A percentile compares a stretch with the other conserved stretches of the same genome.
Conservation (phyloP, 2,888 invertebrate genomes). For the Rhagonycha fulva region DNA sequence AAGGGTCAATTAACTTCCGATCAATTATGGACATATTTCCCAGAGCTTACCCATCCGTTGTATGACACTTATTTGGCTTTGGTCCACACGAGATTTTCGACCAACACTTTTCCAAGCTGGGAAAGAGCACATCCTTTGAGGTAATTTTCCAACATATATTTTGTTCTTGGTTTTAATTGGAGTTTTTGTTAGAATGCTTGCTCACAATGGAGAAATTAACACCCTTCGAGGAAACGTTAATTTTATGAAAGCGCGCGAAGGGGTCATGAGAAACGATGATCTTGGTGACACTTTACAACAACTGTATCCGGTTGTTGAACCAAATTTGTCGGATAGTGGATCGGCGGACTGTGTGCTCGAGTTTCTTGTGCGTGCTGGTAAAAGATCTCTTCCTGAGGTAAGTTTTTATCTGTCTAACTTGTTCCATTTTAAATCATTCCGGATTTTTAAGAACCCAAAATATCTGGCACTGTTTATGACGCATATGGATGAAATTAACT, state of each 20-base stretch:
- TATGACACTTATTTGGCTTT: conserved; percentile 95
- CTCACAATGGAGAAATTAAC: conserved; percentile 99
- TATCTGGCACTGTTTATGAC: too few species aligned
- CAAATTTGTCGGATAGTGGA: conserved; percentile 97
- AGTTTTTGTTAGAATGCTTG: conserved; percentile 68
- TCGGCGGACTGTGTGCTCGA: conserved; percentile 97
- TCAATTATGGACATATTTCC: conserved; percentile 84
- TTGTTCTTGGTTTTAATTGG: background rate
- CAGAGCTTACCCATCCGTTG: conserved; percentile 70
- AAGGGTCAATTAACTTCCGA: conserved; percentile 97
- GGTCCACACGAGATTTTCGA: conserved; percentile 98
- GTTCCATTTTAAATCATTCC: too few species aligned
- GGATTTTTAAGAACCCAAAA: too few species aligned
- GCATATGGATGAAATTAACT: background rate
- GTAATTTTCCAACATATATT: conserved; percentile 54
- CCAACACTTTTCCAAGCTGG: conserved; percentile 99
- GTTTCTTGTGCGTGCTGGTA: conserved; percentile 92
- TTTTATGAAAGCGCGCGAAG: conserved; percentile 97
- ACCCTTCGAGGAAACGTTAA: conserved; percentile 98
- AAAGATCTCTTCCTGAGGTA: conserved; percentile 84
- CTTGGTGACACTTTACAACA: conserved; percentile 85
- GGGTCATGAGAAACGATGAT: conserved; percentile 88
- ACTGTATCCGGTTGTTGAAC: conserved; percentile 96
- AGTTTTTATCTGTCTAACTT: background rate
- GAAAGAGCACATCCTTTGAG: conserved; percentile 97